A percentile compares a stretch with the other conserved stretches of the same genome.
phyloP scores from a whole-genome alignment of 37 sponge, comb jelly and placozoan species.

The Hexactinellida sp. region DNA sequence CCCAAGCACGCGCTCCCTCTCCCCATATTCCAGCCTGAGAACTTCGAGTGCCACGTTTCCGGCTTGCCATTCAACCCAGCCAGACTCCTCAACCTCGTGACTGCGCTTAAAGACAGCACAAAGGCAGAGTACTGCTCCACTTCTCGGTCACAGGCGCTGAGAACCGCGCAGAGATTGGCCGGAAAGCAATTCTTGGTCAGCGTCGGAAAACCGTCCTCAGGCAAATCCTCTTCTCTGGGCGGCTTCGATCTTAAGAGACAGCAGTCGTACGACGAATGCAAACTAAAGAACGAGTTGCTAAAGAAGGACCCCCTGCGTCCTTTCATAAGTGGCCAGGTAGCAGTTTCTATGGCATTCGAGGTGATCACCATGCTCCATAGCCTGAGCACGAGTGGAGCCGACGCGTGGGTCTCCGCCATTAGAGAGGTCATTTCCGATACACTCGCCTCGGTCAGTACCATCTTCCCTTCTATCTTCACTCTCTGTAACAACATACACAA shows the following conservation, averaged over 20 bases:
- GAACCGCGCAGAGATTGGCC: slow-evolving; percentile 74
- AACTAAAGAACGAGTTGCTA: slow-evolving; percentile 64
- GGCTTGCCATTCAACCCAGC: neutral
- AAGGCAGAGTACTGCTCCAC: slow-evolving; percentile 12
- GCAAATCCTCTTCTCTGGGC: neutral
- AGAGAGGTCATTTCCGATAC: slow-evolving; percentile 31
- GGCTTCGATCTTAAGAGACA: slow-evolving; percentile 53
- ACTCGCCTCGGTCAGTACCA: neutral
- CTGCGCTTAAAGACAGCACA: neutral
- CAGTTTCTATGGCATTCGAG: slow-evolving; percentile 80
- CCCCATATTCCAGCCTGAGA: neutral
- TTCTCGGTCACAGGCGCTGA: neutral
- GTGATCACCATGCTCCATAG: slow-evolving; percentile 70
- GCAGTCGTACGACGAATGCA: slow-evolving; percentile 58
- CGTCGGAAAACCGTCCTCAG: slow-evolving; percentile 54
- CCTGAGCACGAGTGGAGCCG: slow-evolving; percentile 55
- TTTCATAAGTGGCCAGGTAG: slow-evolving; percentile 87
- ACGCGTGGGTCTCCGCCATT: slow-evolving; percentile 76
- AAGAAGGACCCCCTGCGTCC: slow-evolving; percentile 76
- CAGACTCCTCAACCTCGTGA: slow-evolving; percentile 13
- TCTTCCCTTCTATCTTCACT: neutral
- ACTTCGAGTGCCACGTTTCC: neutral
- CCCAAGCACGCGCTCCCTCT: slow-evolving; percentile 8
- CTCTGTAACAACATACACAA: slow-evolving; percentile 19
- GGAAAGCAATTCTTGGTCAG: slow-evolving; percentile 71